Evolutionary conservation across 2,888 invertebrate genomes (phyloP), one percentile per base, ranked within the genome.

Genomic region (Hedychridium roseum): DNA sequence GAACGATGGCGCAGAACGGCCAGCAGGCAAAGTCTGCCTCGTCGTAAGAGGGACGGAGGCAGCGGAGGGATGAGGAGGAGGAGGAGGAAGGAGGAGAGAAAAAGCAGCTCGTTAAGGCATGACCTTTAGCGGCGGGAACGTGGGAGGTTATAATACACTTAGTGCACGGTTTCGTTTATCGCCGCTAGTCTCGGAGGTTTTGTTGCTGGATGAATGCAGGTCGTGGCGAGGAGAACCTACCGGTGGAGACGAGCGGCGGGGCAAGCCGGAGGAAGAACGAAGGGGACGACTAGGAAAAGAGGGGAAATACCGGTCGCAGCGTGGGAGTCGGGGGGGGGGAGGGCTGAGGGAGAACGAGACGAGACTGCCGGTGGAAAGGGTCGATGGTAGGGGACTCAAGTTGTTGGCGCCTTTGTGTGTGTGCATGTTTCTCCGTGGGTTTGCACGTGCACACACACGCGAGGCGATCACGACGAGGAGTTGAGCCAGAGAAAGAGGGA

Each of bases 61-160:
- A 27, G 14, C 7, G 44, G 15, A 11, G 44, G 20, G 31, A 30
- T 17, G 31, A 46, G 43, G 49, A 46, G 34, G 43, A 34, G 36
- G 37, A 32, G 48, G 45, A 43, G 36, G 15, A 32, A 37, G 14
- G 32, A 39, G 39, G 35, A 56, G 54, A 40, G 60, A 63, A 69
- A 68, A 66, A 61, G 61, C 59, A 59, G 68, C 72, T 73, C 71
- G 73, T 74, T 75, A 73, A 74, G 69, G 66, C 74, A 66, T 75
- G 74, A 76, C 74, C 74, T 76, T 74, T 74, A 74, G 65, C 66
- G 68, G 69, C 62, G 68, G 61, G 65, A 70, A 74, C 73, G 73
- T 74, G 73, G 73, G 73, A 76, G 75, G 73, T 70, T 68, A 59
- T 65, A 66, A 64, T 64, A 66, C 60, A 58, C 64, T 64, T 64